Base-by-base conservation (phyloP, 1,140 invertebrate genomes). In the Metaphire vulgaris region DNA sequence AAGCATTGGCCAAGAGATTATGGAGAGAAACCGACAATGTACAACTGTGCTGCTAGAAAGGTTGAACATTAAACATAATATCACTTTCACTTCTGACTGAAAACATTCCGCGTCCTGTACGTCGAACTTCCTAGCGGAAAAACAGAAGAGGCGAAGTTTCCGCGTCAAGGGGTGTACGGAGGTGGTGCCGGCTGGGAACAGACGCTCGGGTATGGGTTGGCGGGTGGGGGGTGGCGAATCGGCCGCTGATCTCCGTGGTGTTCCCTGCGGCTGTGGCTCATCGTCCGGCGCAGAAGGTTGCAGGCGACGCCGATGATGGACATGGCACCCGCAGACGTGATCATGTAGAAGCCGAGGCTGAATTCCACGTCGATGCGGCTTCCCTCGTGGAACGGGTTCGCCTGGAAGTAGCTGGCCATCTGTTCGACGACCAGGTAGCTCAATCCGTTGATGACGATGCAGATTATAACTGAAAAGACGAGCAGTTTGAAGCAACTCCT, bases 261-360 rank as follows among this genome's bases (percentile, higher is more conserved):
- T 56, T 21, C 6, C 6, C 6, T 56, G 41, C 41, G 41, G 41
- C 21, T 21, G 41, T 56, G 41, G 41, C 41, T 56, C 6, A 21
- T 56, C 41, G 41, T 6, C 21, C 41, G 41, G 41, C 41, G 41
- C 6, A 56, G 41, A 21, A 56, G 41, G 41, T 56, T 56, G 41
- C 41, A 56, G 41, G 41, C 41, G 41, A 56, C 41, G 41, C 41
- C 41, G 41, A 56, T 56, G 41, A 56, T 56, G 41, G 41, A 56
- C 6, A 56, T 21, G 41, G 41, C 41, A 21, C 41, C 41, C 21
- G 41, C 41, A 56, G 41, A 6, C 41, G 41, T 56, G 41, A 56
- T 56, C 41, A 56, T 56, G 41, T 56, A 56, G 41, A 56, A 56
- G 41, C 41, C 41, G 41, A 56, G 41, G 41, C 41, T 56, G 41